A percentile compares a stretch with the other conserved stretches of the same genome.
Conservation (phyloP, 1,140 invertebrate species). For the Caenorhabditis inopinata region DNA sequence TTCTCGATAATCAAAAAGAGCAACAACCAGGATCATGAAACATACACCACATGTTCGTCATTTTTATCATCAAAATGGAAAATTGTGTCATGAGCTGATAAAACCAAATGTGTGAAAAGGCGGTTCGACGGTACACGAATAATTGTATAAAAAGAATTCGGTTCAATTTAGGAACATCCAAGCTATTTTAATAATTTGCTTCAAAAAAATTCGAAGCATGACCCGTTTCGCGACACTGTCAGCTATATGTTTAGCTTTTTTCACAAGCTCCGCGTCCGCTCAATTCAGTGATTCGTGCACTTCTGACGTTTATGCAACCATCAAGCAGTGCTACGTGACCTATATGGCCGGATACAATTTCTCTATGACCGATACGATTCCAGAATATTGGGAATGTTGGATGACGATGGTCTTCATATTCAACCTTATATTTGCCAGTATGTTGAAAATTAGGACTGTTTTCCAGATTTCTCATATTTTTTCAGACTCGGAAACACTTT, state of each 20-base stretch:
- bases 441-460: not conserved
- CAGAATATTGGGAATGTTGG: conserved; percentile 25
- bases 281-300: conserved; percentile 9
- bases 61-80: conserved; percentile 10
- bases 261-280: not conserved
- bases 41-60: not conserved
- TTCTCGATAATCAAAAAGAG: conserved; percentile 17
- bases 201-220: not conserved
- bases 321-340: conserved; percentile 32
- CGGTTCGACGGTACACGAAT: too few relatives aligned
- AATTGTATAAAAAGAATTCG: too few relatives aligned
- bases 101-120: too few relatives aligned
- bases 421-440: conserved; percentile 36
- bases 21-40: conserved; percentile 13
- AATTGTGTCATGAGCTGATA: too few relatives aligned
- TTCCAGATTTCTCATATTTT: not conserved
- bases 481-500: conserved; percentile 33
- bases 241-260: not conserved
- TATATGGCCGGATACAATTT: conserved; percentile 30
- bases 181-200: too few relatives aligned
- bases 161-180: too few relatives aligned
- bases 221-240: not conserved
- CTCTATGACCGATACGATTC: conserved; percentile 18
- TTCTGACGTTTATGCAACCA: not conserved
- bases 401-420: conserved; percentile 10